Base-by-base conservation (phyloP, 2,797 vertebrate species). In the Decapterus maruadsi region DNA sequence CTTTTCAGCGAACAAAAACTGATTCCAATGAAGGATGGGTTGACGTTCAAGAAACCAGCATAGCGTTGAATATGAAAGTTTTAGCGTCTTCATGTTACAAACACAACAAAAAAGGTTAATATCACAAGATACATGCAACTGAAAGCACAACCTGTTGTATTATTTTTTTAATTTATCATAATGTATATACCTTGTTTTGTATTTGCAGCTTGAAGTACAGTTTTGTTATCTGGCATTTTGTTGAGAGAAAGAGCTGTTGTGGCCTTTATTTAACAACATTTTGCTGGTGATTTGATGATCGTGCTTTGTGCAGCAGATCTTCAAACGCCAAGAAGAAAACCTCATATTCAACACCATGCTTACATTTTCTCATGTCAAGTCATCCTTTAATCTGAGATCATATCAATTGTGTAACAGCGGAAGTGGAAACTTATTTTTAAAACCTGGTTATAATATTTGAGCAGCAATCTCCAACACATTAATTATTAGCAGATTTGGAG, bases 131-230 rank as follows among this genome's bases (percentile, higher is more conserved):
- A 60, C n/a, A 40, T 29, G 4, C 40, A 58, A 17, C 34, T 40
- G 20, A 56, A 72, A 62, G 45, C 53, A 38, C 40, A 72, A 0
- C 20, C 8, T 11, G 0, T 51, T 58, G 4, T 42, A 20, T 42
- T 69, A 72, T 51, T 45, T 17, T 19, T 17, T 22, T 19, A 34
- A 54, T 70, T 67, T 54, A n/a, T 66, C 70, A 11, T 46, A 26
- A 19, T 29, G 31, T 29, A 34, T 75, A 64, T 17, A 45, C 19
- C 50, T 31, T 13, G 13, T 54, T 66, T 38, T 55, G 5, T 36
- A 43, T 50, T 75, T 68, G 16, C 58, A 72, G 8, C 10, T 20
- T 68, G 13, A 74, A 50, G 13, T 8, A 36, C 34, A 36, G 7
- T 36, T 36, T 36, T 36, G 34, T 36, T 36, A 36, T 36, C 34